These are phyloP conservation scores for Eupithecia tripunctaria DNA, from an alignment of 2,888 invertebrate species.

Conservation along the genomic window DNA sequence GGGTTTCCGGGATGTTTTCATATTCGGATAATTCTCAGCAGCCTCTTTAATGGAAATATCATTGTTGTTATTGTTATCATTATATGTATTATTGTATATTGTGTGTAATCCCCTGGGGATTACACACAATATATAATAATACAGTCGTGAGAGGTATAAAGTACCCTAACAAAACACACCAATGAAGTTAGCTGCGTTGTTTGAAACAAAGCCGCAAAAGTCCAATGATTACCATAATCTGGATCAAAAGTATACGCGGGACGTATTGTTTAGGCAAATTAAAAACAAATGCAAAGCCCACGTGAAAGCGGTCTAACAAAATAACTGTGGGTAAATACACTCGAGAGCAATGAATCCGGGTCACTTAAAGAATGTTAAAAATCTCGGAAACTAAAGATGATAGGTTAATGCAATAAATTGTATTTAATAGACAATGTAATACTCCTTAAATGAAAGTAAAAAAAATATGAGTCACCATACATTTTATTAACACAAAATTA, in stretches of 20 bases:
- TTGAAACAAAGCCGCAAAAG: constrained; percentile 14
- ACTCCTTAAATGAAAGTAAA: too few species aligned
- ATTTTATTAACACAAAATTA: too few species aligned
- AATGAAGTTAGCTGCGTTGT: constrained; percentile 8
- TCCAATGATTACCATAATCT: constrained; percentile 17
- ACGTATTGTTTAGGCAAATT: constrained; percentile 13
- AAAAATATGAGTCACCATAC: too few species aligned
- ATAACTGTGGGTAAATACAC: neutral
- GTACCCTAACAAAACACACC: constrained; percentile 6
- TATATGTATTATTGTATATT: too few species aligned
- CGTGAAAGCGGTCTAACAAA: constrained; percentile 8
- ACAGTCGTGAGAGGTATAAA: neutral
- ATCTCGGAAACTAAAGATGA: too few species aligned
- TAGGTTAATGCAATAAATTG: too few species aligned
- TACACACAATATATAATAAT: neutral
- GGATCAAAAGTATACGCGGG: neutral
- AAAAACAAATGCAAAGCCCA: constrained; percentile 7
- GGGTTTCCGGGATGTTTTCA: neutral
- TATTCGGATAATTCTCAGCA: neutral
- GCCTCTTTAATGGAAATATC: neutral
- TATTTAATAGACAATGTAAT: too few species aligned
- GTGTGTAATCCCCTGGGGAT: neutral
- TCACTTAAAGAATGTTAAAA: too few species aligned
- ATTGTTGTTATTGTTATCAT: too few species aligned
- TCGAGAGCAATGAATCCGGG: too few species aligned